Base-by-base conservation (phyloP, 2,113 vertebrate species). In the human region DNA sequence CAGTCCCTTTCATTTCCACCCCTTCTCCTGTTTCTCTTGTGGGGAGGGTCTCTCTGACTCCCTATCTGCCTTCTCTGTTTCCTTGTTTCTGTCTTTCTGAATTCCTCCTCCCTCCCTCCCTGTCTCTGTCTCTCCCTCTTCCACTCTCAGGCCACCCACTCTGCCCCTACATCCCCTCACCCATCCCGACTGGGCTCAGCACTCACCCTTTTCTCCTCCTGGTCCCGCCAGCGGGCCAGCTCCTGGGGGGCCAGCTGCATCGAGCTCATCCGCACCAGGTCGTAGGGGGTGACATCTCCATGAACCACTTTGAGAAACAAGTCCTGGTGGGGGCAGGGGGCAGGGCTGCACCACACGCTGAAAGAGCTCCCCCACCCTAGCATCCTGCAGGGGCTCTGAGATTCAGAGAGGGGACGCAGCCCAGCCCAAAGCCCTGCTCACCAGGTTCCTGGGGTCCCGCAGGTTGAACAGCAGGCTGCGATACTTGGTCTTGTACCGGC, bases 391-490 rank as follows among this genome's bases (percentile, higher is more conserved):
- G 23, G 27, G 8, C n/a, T 4, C 1, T 2, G 10, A 5, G 30
- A n/a, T 82, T 45, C 3, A 3, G 8, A 78, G 23, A 22, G 45
- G 17, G 32, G 64, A 13, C 43, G 68, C 0, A 8, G 43, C 18
- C 61, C 45, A 4, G 72, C 79, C 43, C 9, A 0, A 14, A 13
- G 52, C 30, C 88, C 75, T 0, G 0, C 97, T 97, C 86, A 99
- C 98, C 3, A 82, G 94, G 91, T 99, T 99, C 75, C 97, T 97
- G 66, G 97, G 94, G 75, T 98, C 97, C 0, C 97, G 97, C 86
- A 99, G 96, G 85, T 99, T 99, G 96, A 98, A 98, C 11, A 98
- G 97, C 70, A 99, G 97, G 89, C 98, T 98, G 75, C 98, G 98
- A 95, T 98, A 98, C 91, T 99, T 99, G 80, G 76, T 91, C 96